Evolutionary conservation across 2,888 invertebrate genomes (phyloP), one percentile per base, ranked within the genome.

Genomic region (Macrosoma leucophasiata): DNA sequence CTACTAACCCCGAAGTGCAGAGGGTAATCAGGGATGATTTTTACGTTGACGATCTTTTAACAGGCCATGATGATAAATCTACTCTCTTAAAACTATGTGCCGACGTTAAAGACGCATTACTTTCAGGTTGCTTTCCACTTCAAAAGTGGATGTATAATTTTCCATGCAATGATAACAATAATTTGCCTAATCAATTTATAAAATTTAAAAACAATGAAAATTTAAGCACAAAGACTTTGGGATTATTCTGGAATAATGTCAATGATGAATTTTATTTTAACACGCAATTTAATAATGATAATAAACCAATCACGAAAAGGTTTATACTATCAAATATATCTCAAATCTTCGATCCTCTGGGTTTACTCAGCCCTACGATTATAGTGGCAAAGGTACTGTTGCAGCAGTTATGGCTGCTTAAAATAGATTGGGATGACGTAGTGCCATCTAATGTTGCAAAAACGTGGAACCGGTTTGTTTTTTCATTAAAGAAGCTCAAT

Each of bases 31-130:
- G 23, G 7, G 38, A 42, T 4, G 56, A 39, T 30, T 55, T 41
- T 38, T 46, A 39, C 33, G 50, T 40, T 39, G 56, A 43, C 39
- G 58, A 35, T 47, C 45, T 48, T 15, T 46, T 35, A 24, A 54
- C 25, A 9, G n/a, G n/a, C n/a, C n/a, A n/a, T n/a, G n/a, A n/a
- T n/a, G n/a, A n/a, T n/a, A n/a, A n/a, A n/a, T n/a, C n/a, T n/a
- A n/a, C n/a, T n/a, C n/a, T n/a, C n/a, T n/a, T n/a, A n/a, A n/a
- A n/a, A n/a, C n/a, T n/a, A n/a, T n/a, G n/a, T n/a, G n/a, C n/a
- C n/a, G n/a, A n/a, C n/a, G n/a, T n/a, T n/a, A n/a, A n/a, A n/a
- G n/a, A n/a, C n/a, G n/a, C n/a, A n/a, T n/a, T n/a, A n/a, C n/a
- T n/a, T n/a, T n/a, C n/a, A n/a, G n/a, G 30, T 13, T 3, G 15